These are phyloP conservation scores for Halcyon badia DNA, from an alignment of 2,797 vertebrate species.

Conservation along the genomic window DNA sequence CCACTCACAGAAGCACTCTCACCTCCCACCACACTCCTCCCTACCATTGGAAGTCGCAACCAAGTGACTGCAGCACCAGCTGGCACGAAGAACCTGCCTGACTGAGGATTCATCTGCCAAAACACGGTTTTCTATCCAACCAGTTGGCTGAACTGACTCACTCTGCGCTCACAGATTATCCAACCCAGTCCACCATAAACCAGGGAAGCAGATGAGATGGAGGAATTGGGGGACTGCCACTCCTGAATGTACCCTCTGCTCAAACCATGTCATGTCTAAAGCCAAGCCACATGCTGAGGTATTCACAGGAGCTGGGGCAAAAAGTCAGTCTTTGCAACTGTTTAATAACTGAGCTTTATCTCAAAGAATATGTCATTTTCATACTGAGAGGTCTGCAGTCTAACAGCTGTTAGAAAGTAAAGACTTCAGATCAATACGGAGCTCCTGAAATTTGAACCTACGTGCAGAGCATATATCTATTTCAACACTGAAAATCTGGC, in stretches of 20 bases:
- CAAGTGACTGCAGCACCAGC: fast-evolving
- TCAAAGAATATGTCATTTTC: background rate
- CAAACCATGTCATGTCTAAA: background rate
- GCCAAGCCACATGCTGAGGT: background rate
- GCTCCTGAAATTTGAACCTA: background rate
- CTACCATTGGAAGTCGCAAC: background rate
- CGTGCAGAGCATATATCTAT: background rate
- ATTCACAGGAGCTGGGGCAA: background rate
- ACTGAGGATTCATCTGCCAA: constrained; percentile 17
- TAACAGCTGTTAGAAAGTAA: background rate
- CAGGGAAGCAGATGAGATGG: background rate
- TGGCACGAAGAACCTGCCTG: background rate
- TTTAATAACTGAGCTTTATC: background rate
- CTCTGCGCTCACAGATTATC: background rate
- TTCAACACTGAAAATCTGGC: background rate
- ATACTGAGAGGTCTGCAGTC: background rate
- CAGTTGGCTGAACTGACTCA: constrained; percentile 19
- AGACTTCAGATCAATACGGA: background rate
- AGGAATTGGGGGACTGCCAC: background rate
- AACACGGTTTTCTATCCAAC: background rate
- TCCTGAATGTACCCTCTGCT: background rate
- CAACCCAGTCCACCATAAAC: background rate
- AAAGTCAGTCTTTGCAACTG: background rate
- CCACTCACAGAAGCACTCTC: background rate
- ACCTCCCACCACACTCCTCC: background rate